Conservation (phyloP, 2,113 vertebrate genomes). For the Sarotherodon lohbergeri region DNA sequence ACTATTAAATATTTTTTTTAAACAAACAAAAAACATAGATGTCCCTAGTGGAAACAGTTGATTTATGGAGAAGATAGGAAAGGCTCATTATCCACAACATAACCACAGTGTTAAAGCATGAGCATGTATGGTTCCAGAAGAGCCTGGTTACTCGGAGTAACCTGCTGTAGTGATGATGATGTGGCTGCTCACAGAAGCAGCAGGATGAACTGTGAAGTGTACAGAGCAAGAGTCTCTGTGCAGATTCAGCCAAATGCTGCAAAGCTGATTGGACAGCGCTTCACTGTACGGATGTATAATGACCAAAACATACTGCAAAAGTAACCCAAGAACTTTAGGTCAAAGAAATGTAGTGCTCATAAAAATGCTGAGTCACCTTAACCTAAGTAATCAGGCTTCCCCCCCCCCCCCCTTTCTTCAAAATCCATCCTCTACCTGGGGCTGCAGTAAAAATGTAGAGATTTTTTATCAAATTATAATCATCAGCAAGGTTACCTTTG, state of each 20-base stretch:
- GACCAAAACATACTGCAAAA: background rate
- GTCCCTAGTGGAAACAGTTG: background rate
- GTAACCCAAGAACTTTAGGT: background rate
- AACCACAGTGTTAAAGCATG: background rate
- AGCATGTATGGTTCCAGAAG: background rate
- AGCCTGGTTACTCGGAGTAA: background rate
- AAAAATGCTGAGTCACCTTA: background rate
- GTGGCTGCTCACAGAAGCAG: background rate
- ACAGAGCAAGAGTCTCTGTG: background rate
- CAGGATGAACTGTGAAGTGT: background rate
- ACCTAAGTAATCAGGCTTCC: too few species aligned
- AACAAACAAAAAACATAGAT: background rate
- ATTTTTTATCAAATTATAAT: background rate
- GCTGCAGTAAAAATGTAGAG: background rate
- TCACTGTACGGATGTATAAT: background rate
- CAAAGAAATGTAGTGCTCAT: background rate
- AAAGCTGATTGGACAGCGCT: background rate
- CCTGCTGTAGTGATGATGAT: background rate
- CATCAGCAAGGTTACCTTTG: background rate
- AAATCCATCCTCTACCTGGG: background rate
- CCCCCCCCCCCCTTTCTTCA: accelerated
- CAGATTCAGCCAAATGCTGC: background rate
- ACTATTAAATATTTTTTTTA: background rate
- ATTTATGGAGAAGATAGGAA: background rate
- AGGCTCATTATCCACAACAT: background rate